phyloP scores from a whole-genome alignment of 2,797 vertebrate species.

The Hephaestus fuliginosus region DNA sequence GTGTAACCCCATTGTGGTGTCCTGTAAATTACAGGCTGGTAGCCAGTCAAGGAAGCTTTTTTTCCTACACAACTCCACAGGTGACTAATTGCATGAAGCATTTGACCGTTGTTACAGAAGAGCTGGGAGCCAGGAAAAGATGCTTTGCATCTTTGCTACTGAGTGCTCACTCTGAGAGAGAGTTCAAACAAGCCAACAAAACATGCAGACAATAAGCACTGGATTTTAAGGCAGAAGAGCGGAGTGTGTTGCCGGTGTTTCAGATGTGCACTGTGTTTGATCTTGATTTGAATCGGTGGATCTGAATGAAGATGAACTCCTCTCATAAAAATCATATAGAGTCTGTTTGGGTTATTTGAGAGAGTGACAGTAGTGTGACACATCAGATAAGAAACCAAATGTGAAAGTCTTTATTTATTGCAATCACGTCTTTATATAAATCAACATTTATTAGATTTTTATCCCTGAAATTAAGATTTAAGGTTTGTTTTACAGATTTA shows the following conservation, averaged over 20 bases:
- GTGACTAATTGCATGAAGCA: conserved; percentile 4
- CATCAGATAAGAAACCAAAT: not conserved
- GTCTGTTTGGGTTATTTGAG: not conserved
- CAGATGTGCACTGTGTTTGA: not conserved
- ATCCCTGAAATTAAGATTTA: not conserved
- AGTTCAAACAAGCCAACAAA: conserved; percentile 20
- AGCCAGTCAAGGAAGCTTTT: no score
- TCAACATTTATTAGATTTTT: not conserved
- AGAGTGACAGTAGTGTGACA: not conserved
- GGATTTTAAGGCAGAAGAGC: not conserved
- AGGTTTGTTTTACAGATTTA: not conserved
- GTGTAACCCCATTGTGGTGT: no score
- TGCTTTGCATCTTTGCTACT: not conserved
- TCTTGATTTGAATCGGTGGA: not conserved
- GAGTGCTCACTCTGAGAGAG: not conserved
- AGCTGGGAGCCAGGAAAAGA: not conserved
- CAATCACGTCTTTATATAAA: not conserved
- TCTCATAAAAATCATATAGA: not conserved
- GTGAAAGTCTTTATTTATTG: not conserved
- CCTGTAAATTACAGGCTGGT: no score
- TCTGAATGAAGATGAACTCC: not conserved
- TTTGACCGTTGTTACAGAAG: conserved; percentile 7
- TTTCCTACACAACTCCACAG: no score
- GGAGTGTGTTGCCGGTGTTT: not conserved
- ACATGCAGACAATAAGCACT: not conserved